Conservation (phyloP, 2,113 vertebrate species). For the Ophthalmolycus amberensis region DNA sequence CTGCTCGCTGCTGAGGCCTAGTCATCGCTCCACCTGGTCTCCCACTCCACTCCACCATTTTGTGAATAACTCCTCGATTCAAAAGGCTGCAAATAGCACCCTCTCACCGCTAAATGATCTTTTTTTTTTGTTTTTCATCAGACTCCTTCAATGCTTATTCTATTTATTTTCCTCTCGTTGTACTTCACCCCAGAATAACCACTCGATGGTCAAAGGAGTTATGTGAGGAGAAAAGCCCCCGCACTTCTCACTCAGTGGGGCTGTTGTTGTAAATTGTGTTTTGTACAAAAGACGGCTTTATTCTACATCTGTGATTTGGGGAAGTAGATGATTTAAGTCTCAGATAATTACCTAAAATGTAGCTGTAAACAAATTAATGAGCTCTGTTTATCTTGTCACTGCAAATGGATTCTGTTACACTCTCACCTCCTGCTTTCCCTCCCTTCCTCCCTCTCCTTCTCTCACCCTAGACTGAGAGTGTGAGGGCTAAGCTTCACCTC, state of each 20-base stretch:
- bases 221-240: slow-evolving; percentile 3
- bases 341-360: slow-evolving; percentile 34
- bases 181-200: slow-evolving; percentile 12
- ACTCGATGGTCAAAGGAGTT: background rate
- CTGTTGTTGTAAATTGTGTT: background rate
- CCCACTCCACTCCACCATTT: slow-evolving; percentile 36
- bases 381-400: slow-evolving; percentile 49
- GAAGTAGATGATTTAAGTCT: slow-evolving; percentile 27
- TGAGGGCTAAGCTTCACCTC: slow-evolving; percentile 72
- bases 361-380: slow-evolving; percentile 52
- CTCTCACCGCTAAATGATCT: slow-evolving; percentile 31
- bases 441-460: slow-evolving; percentile 17
- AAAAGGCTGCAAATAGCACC: slow-evolving; percentile 58
- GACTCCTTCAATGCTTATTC: slow-evolving; percentile 29
- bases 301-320: slow-evolving; percentile 1
- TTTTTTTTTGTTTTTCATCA: slow-evolving; percentile 13
- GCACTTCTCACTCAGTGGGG: background rate
- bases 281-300: background rate
- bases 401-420: slow-evolving; percentile 49
- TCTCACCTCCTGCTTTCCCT: slow-evolving; percentile 50
- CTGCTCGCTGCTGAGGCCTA: slow-evolving; percentile 42
- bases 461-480: slow-evolving; percentile 54
- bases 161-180: slow-evolving; percentile 18
- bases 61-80: slow-evolving; percentile 54
- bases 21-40: slow-evolving; percentile 67